These are phyloP conservation scores for Drosophila mettleri DNA, from an alignment of 2,888 invertebrate genomes.

Conservation along the genomic window DNA sequence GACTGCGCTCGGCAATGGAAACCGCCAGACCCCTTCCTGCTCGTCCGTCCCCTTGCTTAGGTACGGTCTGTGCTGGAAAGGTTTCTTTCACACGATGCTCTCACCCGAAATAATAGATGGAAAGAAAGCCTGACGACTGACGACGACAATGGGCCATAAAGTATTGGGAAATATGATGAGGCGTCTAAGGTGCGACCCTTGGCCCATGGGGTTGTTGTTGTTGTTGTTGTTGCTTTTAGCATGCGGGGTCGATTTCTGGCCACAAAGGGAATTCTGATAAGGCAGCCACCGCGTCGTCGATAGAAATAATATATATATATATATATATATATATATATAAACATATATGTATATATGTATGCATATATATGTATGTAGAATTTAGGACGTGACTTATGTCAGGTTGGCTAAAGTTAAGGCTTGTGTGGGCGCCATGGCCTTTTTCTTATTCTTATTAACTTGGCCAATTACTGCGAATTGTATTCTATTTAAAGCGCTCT, in stretches of 20 bases:
- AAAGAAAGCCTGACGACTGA: slow-evolving; percentile 39
- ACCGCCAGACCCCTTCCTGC: not conserved
- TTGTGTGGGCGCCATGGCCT: slow-evolving; percentile 7
- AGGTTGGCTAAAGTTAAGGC: not conserved
- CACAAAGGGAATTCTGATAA: slow-evolving; percentile 33
- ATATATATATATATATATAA: too few relatives aligned
- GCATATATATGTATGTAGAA: too few relatives aligned
- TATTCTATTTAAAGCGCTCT: slow-evolving; percentile 52
- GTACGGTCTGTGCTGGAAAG: slow-evolving; percentile 29
- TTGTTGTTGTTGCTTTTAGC: slow-evolving; percentile 9
- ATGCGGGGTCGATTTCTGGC: slow-evolving; percentile 47
- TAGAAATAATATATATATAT: too few relatives aligned
- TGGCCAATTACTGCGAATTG: slow-evolving; percentile 47
- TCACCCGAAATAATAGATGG: slow-evolving; percentile 16
- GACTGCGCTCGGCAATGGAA: slow-evolving; percentile 16
- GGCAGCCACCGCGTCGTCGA: slow-evolving; percentile 17
- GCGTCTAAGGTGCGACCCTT: slow-evolving; percentile 42
- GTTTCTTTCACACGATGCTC: slow-evolving; percentile 66
- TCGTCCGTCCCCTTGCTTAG: slow-evolving; percentile 15
- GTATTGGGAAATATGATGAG: slow-evolving; percentile 58
- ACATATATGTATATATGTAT: too few relatives aligned
- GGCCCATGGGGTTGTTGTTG: slow-evolving; percentile 56
- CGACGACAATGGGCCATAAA: slow-evolving; percentile 48
- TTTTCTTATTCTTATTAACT: slow-evolving; percentile 15
- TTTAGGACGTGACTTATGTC: not conserved